Base-by-base conservation (phyloP, 30 jellyfish, hydroid and myxozoan species). In the Turritopsis rubra region DNA sequence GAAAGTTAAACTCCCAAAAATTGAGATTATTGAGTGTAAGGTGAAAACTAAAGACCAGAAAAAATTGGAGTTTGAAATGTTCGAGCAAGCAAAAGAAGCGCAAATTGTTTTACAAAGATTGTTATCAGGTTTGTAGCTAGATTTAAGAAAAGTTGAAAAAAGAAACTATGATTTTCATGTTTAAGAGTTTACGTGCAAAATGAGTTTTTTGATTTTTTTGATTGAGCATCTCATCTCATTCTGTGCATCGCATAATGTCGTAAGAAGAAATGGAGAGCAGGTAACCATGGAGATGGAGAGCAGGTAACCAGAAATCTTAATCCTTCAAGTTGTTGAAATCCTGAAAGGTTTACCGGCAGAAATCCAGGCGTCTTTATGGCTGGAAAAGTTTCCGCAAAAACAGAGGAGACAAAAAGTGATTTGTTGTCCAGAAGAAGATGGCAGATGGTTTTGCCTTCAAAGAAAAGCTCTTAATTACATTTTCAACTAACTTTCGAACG, bases 61-160 rank as follows among this genome's bases (percentile, higher is more conserved):
- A 66, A 82, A 82, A 28, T 71, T 82, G 86, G 88, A 82, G 21
- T 25, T n/a, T 24, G 88, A 82, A 82, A 82, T 82, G 88, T 82
- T 82, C 72, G 73, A 82, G 21, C 88, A 82, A 82, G 88, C 88
- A 13, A 66, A 29, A 71, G 88, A 82, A 18, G 88, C 88, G 1
- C 75, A 31, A 52, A 66, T 82, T 29, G 27, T 71, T 21, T 52
- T 82, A 5, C 86, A 82, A 1, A 66, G 72, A 71, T 70, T 82
- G 20, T 25, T 82, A 66, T 29, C 30, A 68, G 60, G 60, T 41
- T 41, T 5, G 60, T 41, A 3, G 13, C 60, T 41, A 5, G 13
- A 3, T 41, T 41, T 41, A 41, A 41, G 60, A 41, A 41, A 41
- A 41, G 5, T 41, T n/a, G n/a, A n/a, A n/a, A n/a, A n/a, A n/a